Evolutionary conservation across 2,888 invertebrate species (phyloP), one percentile per base, ranked within the genome.

Genomic region (Cheilosia soror): DNA sequence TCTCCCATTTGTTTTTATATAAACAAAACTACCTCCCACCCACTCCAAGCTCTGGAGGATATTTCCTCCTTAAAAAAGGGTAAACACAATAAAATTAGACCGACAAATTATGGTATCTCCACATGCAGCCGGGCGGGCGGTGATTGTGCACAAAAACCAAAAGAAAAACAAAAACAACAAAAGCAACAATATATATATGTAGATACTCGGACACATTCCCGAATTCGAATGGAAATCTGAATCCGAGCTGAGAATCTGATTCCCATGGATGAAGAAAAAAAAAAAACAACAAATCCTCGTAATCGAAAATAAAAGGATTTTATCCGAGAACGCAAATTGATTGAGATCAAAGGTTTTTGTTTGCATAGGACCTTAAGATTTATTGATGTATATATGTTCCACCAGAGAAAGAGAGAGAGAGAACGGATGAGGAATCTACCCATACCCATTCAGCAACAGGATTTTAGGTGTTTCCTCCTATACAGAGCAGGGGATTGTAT

Each of bases 291-390:
- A 82, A 82, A 86, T 82, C 86, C 73, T 82, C 69, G 82, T 82
- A 86, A 86, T 86, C 81, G 86, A 82, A 86, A 86, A 86, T 72
- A 86, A 86, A 86, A 86, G 86, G 86, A 82, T 86, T 86, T 86
- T 78, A 86, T 82, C 86, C 82, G 73, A 37, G 37, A 82, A 86
- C 77, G 73, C 86, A 86, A 86, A 86, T 86, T 86, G 86, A 86
- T 86, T 86, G 86, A 82, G 86, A 86, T 86, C 82, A 86, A 86
- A 86, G 86, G 82, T 81, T 86, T 85, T 86, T 86, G 86, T 86
- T 86, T 86, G 86, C 86, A 82, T 73, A 86, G 86, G 86, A 86
- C 82, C 73, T 77, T 86, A 86, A 86, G 86, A 86, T 86, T 86
- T 86, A 86, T 86, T 86, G 86, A 86, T 86, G 86, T 76, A 66